Conservation (phyloP, 2,797 vertebrate species). For the Pagetopsis macropterus region DNA sequence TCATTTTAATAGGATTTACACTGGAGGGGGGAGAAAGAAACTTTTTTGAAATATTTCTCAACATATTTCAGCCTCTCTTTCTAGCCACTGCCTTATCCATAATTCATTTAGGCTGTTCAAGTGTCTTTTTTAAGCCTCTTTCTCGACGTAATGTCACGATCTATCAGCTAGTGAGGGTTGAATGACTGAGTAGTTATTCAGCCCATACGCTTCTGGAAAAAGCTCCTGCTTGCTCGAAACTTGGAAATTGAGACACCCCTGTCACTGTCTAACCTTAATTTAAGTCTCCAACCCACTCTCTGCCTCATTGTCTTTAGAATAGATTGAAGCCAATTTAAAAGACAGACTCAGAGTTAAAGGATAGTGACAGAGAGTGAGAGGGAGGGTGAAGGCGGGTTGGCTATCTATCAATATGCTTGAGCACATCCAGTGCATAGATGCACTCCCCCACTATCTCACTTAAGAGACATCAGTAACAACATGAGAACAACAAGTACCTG, state of each 20-base stretch:
- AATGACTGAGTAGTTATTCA: constrained; percentile 55
- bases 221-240: not conserved
- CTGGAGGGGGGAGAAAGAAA: not conserved
- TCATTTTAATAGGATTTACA: constrained; percentile 65
- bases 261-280: constrained; percentile 11
- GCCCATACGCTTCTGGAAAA: not conserved
- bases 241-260: constrained; percentile 17
- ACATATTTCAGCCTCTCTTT: constrained; percentile 49
- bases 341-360: not conserved
- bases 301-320: not conserved
- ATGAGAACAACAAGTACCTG: not conserved
- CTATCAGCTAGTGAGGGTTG: constrained; percentile 55
- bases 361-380: not conserved
- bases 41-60: constrained; percentile 60
- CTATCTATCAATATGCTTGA: not conserved
- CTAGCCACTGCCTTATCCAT: constrained; percentile 59
- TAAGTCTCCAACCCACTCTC: not conserved
- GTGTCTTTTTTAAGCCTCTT: constrained; percentile 62
- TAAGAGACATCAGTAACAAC: constrained; percentile 1
- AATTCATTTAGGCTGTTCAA: constrained; percentile 64
- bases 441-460: not conserved
- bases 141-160: constrained; percentile 59
- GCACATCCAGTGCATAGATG: not conserved
- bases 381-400: not conserved
- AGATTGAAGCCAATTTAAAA: constrained; percentile 10